Evolutionary conservation across 2,113 vertebrate genomes (phyloP), one percentile per base, ranked within the genome.

Genomic region (Oenanthe melanoleuca): DNA sequence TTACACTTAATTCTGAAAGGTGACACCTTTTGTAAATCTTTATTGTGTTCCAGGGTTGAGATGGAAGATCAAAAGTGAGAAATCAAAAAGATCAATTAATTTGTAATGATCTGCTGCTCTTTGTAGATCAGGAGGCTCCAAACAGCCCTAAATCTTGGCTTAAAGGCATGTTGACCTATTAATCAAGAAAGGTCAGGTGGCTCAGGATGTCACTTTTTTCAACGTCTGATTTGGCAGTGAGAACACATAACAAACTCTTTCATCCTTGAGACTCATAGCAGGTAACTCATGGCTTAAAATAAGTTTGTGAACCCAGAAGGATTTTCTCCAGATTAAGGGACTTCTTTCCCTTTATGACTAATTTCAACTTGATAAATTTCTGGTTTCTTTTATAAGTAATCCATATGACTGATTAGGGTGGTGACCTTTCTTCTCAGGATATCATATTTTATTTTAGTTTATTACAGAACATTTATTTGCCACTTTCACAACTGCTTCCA

Each of bases 181-280:
- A 40, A 78, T 90, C 80, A 87, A 71, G 59, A 93, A 87, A 94
- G 70, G 80, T 88, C 88, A 95, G 22, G 28, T 63, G 37, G 85
- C 53, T 95, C 33, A 91, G 45, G 52, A 80, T 79, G 67, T 61
- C 83, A 85, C 24, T 14, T 56, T 80, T 84, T 78, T 56, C 56
- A 93, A 20, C 42, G 87, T 40, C 6, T 71, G 70, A 80, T 71
- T 21, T 84, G 22, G 20, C 25, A 83, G 23, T 53, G 21, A 73
- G 64, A 92, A 95, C 89, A 69, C 16, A 71, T 71, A 87, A 96
- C 56, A 69, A 91, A 77, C 15, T 29, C 56, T 77, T 86, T 75
- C 25, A 89, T 47, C 67, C 52, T 77, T 75, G n/a, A 91, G 63
- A 65, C 31, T 77, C 42, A 22, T 6, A 86, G 38, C 6, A 80